Conservation (phyloP, 2,888 invertebrate genomes). For the Ormyrus pomaceus region DNA sequence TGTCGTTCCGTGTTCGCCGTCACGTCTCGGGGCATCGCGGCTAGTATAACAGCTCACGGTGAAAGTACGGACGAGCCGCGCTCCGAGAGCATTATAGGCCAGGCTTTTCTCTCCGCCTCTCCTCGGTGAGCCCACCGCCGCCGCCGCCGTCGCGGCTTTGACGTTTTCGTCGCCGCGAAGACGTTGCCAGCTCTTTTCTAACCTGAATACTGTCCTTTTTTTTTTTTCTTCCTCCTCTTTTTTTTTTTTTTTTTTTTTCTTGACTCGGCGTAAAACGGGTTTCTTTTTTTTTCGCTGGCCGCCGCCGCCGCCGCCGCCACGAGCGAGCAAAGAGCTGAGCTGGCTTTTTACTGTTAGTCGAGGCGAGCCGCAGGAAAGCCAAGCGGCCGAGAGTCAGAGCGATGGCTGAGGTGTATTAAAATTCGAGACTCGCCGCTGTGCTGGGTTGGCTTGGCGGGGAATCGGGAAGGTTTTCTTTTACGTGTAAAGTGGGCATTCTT, state of each 20-base stretch:
- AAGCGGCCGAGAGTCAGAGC: too few relatives aligned
- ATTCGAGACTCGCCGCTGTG: too few relatives aligned
- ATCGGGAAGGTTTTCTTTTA: too few relatives aligned
- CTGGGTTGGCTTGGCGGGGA: too few relatives aligned
- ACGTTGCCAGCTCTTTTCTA: conserved; percentile 3
- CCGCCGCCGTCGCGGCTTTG: too few relatives aligned
- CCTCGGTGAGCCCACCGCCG: too few relatives aligned
- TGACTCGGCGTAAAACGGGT: conserved; percentile 33
- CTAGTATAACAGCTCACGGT: not conserved
- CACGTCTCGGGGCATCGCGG: not conserved
- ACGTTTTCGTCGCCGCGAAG: too few relatives aligned
- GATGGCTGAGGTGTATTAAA: too few relatives aligned
- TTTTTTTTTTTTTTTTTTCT: conserved; percentile 16
- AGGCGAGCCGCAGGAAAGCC: conserved; percentile 6
- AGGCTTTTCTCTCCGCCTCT: too few relatives aligned
- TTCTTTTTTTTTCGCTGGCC: not conserved
- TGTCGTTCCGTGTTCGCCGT: not conserved
- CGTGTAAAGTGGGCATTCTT: too few relatives aligned
- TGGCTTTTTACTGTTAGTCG: conserved; percentile 34
- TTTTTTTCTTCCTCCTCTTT: not conserved
- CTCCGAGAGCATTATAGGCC: too few relatives aligned
- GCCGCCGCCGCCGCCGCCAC: not conserved
- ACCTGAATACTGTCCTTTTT: conserved; percentile 21
- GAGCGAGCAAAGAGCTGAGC: not conserved
- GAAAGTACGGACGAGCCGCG: not conserved